These are phyloP conservation scores for Alviniconcha strummeri DNA, from an alignment of 2,888 invertebrate genomes.

Conservation along the genomic window DNA sequence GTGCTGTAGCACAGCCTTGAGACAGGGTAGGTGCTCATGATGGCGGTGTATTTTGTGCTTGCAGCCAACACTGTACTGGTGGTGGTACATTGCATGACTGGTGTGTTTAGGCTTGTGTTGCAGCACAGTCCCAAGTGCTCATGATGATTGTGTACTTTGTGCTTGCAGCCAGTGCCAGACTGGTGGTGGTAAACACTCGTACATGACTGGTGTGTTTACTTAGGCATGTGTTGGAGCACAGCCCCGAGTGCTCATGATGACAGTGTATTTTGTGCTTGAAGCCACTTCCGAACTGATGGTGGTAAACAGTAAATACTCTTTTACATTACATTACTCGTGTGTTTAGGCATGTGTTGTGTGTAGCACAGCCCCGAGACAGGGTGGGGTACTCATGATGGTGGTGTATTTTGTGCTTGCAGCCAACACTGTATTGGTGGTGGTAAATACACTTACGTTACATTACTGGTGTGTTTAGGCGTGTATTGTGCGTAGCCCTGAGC, in stretches of 20 bases:
- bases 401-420: conserved; percentile 28
- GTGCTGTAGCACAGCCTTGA: too few species aligned
- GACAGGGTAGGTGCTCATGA: too few species aligned
- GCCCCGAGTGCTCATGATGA: too few species aligned
- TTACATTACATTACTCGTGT: conserved; percentile 10
- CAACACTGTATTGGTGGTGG: conserved; percentile 37
- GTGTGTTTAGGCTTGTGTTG: not conserved
- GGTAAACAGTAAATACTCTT: not conserved
- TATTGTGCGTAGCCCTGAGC: not conserved
- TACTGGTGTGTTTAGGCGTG: conserved; percentile 3
- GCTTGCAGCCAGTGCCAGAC: conserved; percentile 37
- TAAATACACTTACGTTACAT: conserved; percentile 9
- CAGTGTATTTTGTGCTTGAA: conserved; percentile 7
- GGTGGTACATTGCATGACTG: conserved; percentile 19
- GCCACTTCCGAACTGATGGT: conserved; percentile 37
- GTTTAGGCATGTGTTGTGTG: not conserved
- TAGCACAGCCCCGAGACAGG: not conserved
- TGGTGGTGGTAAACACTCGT: conserved; percentile 28
- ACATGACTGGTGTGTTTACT: too few species aligned
- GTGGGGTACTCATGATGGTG: not conserved
- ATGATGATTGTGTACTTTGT: not conserved
- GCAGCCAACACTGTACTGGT: conserved; percentile 39
- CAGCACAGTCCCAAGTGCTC: not conserved
- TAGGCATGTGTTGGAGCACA: too few species aligned
- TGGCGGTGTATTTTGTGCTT: not conserved